A percentile compares a stretch with the other conserved stretches of the same genome.
Evolutionary conservation across 2,113 vertebrate genomes (phyloP).

Genomic region (Microtus richardsoni): DNA sequence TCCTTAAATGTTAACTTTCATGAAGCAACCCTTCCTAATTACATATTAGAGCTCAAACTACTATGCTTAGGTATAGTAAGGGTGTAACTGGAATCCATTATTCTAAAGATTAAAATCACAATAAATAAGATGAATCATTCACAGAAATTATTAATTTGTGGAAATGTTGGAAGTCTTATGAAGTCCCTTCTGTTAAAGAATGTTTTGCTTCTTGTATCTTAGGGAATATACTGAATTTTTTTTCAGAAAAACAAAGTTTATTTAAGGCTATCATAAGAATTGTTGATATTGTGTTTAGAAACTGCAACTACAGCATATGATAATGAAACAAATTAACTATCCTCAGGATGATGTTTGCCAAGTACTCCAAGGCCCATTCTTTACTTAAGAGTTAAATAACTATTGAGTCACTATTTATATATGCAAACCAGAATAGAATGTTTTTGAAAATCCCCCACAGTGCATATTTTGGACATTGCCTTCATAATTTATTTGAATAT

Average conservation of each 20-base stretch:
- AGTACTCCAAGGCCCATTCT: background rate
- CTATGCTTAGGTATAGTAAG: background rate
- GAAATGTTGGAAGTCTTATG: background rate
- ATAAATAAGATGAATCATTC: background rate
- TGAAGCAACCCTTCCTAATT: background rate
- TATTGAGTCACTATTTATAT: background rate
- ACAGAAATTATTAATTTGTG: background rate
- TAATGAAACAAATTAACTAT: background rate
- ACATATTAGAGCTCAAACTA: background rate
- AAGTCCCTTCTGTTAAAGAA: background rate
- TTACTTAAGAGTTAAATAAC: constrained; percentile 30
- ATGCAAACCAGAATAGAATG: background rate
- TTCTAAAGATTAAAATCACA: constrained; percentile 1
- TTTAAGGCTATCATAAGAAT: background rate
- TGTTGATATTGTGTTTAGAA: background rate
- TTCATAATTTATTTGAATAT: background rate
- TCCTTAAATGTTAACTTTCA: background rate
- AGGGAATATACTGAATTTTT: background rate
- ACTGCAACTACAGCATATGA: background rate
- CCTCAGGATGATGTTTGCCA: constrained; percentile 37
- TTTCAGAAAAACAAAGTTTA: background rate
- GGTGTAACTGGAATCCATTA: background rate
- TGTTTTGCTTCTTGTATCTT: background rate
- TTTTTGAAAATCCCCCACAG: background rate
- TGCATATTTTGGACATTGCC: background rate